phyloP scores from a whole-genome alignment of 1,140 invertebrate genomes.

The Andrena cerasifolii region DNA sequence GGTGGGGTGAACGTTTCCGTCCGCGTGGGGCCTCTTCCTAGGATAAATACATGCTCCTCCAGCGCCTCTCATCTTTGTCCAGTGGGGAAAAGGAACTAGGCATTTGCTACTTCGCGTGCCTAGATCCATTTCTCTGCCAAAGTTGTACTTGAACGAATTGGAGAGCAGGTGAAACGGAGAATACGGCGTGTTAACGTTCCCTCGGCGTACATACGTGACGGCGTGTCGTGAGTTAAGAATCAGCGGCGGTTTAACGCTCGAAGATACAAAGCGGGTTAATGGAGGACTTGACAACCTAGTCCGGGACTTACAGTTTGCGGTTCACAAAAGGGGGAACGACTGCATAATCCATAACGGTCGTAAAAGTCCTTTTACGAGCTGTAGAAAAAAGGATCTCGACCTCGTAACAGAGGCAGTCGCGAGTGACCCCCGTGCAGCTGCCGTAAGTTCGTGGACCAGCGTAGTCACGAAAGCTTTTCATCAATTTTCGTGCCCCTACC shows the following conservation, averaged over 20 bases:
- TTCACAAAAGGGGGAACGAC: conserved; percentile 10
- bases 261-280: conserved; percentile 17
- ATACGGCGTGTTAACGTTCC: background rate
- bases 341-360: conserved; percentile 52
- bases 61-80: no score
- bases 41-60: no score
- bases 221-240: background rate
- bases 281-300: conserved; percentile 33
- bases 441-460: background rate
- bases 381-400: conserved; percentile 12
- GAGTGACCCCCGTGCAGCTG: background rate
- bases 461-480: background rate
- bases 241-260: background rate
- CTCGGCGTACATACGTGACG: no score
- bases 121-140: background rate
- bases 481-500: background rate
- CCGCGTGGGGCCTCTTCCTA: no score
- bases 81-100: background rate
- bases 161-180: background rate
- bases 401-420: conserved; percentile 2
- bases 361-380: conserved; percentile 51
- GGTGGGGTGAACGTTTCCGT: background rate
- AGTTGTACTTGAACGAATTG: background rate
- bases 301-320: conserved; percentile 3
- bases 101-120: background rate